Conservation (phyloP, 2,113 vertebrate species). For the Sphyrna mokarran region DNA sequence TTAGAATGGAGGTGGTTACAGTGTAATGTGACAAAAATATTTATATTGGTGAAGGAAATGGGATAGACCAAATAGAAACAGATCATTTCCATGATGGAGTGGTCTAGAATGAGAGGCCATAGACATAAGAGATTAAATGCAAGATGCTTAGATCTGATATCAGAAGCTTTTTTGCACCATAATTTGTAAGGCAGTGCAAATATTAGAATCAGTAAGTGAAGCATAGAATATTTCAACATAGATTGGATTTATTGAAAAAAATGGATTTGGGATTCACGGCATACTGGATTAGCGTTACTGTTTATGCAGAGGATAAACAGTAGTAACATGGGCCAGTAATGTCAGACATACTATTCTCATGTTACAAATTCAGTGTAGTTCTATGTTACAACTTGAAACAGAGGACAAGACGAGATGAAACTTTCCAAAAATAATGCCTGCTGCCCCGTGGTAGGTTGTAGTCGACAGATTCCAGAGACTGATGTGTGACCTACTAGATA, state of each 20-base stretch:
- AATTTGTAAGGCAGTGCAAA: not conserved
- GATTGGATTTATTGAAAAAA: not conserved
- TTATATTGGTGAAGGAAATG: not conserved
- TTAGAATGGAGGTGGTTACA: not conserved
- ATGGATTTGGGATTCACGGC: not conserved
- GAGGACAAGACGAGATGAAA: not conserved
- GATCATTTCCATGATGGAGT: not conserved
- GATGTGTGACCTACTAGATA: not conserved
- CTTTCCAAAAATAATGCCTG: not conserved
- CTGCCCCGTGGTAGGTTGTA: not conserved
- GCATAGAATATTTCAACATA: not conserved
- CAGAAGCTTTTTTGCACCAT: not conserved
- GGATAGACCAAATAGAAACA: not conserved
- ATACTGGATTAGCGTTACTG: not conserved
- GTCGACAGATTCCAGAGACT: not conserved
- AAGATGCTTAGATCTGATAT: not conserved
- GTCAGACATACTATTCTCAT: not conserved
- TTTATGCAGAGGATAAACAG: not conserved
- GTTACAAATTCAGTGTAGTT: not conserved
- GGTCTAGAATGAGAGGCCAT: not conserved
- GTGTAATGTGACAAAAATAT: not conserved
- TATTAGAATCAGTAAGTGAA: not conserved
- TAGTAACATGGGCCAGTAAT: not conserved
- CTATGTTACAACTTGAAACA: not conserved
- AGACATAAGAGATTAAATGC: not conserved